Evolutionary conservation across 2,888 invertebrate species (phyloP).

Genomic region (Drosophila suboccidentalis): DNA sequence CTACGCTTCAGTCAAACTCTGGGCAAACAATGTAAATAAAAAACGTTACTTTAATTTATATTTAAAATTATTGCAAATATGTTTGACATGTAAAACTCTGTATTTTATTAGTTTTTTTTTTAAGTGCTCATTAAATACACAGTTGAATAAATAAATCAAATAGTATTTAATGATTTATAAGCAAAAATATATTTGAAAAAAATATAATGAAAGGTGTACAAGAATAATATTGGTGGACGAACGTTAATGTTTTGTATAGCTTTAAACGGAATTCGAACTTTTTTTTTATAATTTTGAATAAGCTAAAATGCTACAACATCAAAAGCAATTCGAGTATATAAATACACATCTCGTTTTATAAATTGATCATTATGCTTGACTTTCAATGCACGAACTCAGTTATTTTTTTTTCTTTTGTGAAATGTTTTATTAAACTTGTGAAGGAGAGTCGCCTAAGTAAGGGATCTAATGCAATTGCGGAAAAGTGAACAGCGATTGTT

Average conservation of each 20-base stretch:
- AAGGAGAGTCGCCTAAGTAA: constrained; percentile 28
- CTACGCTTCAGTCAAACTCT: background rate
- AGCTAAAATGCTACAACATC: no score
- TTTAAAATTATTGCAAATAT: constrained; percentile 5
- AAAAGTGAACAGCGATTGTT: constrained; percentile 59
- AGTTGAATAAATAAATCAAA: background rate
- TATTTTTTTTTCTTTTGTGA: background rate
- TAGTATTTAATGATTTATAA: background rate
- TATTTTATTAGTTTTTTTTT: background rate
- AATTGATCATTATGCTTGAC: constrained; percentile 16
- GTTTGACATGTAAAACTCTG: background rate
- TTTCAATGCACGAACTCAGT: background rate
- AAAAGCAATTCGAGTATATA: no score
- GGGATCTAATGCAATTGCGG: constrained; percentile 57
- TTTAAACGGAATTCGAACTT: no score
- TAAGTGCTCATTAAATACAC: constrained; percentile 4
- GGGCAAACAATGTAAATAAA: constrained; percentile 37
- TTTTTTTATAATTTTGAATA: no score
- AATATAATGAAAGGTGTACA: no score
- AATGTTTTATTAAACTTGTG: constrained; percentile 43
- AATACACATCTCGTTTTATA: background rate
- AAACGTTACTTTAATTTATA: constrained; percentile 41
- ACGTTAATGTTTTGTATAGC: no score
- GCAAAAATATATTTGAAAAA: no score
- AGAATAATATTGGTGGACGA: no score